A percentile compares a stretch with the other conserved stretches of the same genome.
Conservation (phyloP, 2,797 vertebrate genomes). For the Argya squamiceps region DNA sequence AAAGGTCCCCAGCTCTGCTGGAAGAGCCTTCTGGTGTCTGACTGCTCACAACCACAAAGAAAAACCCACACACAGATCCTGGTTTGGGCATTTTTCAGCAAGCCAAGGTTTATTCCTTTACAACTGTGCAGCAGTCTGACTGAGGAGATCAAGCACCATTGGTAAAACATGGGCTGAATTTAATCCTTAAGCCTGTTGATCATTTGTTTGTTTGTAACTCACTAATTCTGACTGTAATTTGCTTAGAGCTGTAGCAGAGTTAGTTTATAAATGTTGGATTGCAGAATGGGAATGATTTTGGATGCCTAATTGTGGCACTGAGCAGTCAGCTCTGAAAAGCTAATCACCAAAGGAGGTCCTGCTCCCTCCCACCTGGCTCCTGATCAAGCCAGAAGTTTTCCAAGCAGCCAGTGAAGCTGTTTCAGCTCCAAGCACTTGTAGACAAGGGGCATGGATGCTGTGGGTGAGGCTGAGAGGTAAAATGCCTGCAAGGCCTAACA, state of each 20-base stretch:
- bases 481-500: background rate
- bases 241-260: slow-evolving; percentile 5
- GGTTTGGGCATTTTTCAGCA: background rate
- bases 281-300: background rate
- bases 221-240: slow-evolving; percentile 12
- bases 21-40: background rate
- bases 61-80: background rate
- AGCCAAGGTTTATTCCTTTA: background rate
- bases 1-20: background rate
- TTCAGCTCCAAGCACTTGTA: background rate
- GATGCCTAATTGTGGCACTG: background rate
- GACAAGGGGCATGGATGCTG: background rate
- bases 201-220: background rate
- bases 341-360: background rate
- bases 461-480: background rate
- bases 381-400: background rate
- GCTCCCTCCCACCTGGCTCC: background rate
- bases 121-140: background rate
- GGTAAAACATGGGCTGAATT: background rate
- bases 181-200: slow-evolving; percentile 1
- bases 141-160: background rate
- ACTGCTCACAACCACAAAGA: background rate
- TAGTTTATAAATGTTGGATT: slow-evolving; percentile 9
- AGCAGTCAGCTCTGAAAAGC: slow-evolving; percentile 9
- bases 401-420: background rate